Evolutionary conservation across 1,140 invertebrate species (phyloP).

Genomic region (Sarcophaga bullata): DNA sequence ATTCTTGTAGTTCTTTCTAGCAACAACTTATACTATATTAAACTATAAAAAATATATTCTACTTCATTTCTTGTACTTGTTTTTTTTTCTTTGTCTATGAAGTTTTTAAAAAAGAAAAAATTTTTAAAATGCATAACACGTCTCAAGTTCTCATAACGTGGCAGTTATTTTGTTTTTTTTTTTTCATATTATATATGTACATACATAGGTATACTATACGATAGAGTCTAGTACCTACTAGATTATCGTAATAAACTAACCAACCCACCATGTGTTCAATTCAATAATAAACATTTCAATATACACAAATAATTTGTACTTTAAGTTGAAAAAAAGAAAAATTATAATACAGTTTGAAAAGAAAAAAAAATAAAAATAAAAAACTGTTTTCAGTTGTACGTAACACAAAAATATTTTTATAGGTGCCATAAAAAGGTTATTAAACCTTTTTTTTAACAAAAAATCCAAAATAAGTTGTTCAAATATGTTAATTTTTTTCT

Average conservation of each 20-base stretch:
- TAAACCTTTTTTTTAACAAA: conserved; percentile 20
- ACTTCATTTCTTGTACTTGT: neutral
- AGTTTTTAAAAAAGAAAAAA: neutral
- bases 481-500: too few relatives aligned
- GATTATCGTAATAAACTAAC: neutral
- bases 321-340: neutral
- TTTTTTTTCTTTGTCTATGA: neutral
- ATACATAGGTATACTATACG: neutral
- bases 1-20: conserved; percentile 4
- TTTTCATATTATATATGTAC: neutral
- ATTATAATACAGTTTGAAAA: too few relatives aligned
- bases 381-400: conserved; percentile 26
- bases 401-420: conserved; percentile 26
- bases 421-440: conserved; percentile 26
- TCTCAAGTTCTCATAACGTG: conserved; percentile 32
- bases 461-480: neutral
- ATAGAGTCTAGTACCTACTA: conserved; percentile 10
- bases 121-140: conserved; percentile 20
- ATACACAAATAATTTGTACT: conserved; percentile 6
- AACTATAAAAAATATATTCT: neutral
- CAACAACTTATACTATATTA: neutral
- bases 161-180: conserved; percentile 5
- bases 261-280: conserved; percentile 17
- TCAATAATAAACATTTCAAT: conserved; percentile 30
- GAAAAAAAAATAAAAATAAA: too few relatives aligned